Conservation (phyloP, 2,113 vertebrate genomes). For the Acrocephalus kingi region DNA sequence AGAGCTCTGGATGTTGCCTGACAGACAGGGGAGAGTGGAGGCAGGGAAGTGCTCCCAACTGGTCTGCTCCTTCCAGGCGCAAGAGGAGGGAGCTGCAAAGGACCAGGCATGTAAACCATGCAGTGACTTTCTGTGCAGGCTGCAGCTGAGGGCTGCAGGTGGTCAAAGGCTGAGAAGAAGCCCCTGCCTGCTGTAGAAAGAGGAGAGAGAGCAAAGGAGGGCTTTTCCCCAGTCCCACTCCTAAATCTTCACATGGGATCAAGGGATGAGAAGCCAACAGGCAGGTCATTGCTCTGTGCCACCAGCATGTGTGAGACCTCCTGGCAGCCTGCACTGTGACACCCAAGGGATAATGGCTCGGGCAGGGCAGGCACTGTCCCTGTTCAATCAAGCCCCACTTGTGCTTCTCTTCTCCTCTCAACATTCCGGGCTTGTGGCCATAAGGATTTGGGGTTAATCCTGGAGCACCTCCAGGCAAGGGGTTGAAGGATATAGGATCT, state of each 20-base stretch:
- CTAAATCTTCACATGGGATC: neutral
- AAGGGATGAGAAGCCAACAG: neutral
- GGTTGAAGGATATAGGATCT: neutral
- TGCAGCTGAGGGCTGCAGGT: neutral
- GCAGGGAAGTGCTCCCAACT: neutral
- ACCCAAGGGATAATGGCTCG: neutral
- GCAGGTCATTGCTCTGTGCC: neutral
- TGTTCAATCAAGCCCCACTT: neutral
- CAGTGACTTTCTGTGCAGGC: neutral
- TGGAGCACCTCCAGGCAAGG: neutral
- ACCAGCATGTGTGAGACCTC: neutral
- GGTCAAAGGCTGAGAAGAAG: neutral
- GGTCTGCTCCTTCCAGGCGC: neutral
- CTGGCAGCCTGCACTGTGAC: neutral
- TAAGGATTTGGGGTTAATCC: neutral
- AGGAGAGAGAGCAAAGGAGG: neutral
- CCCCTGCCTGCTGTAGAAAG: neutral
- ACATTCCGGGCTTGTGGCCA: rapidly evolving
- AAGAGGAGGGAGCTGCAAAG: neutral
- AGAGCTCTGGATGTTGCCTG: neutral
- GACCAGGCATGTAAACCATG: neutral
- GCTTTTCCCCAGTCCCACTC: neutral
- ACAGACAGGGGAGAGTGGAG: neutral
- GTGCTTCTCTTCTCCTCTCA: neutral
- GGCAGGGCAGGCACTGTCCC: neutral